phyloP scores from a whole-genome alignment of 2,113 vertebrate genomes.

The Megaceryle torquata region DNA sequence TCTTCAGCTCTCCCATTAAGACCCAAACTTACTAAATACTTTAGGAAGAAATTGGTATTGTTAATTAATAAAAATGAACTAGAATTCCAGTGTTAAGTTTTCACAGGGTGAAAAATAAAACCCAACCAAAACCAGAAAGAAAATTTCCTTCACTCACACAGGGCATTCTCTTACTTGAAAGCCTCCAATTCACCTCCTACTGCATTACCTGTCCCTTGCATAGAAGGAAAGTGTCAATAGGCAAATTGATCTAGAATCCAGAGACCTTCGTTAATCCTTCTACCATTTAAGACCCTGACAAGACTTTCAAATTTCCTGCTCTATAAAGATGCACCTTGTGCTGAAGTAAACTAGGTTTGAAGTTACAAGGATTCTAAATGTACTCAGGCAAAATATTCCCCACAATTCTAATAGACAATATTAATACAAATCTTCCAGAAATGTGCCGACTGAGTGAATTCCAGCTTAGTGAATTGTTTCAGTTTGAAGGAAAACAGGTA shows the following conservation, averaged over 20 bases:
- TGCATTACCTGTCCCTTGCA: neutral
- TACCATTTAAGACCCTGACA: neutral
- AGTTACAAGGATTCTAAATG: neutral
- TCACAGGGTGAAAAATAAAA: neutral
- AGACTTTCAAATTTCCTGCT: neutral
- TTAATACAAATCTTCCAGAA: neutral
- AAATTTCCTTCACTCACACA: neutral
- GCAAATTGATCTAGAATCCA: neutral
- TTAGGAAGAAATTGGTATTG: neutral
- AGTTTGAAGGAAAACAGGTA: neutral
- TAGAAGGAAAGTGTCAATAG: neutral
- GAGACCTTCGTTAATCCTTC: neutral
- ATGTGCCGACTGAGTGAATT: neutral
- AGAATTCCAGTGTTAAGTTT: neutral
- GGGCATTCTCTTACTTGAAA: neutral
- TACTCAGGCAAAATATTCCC: neutral
- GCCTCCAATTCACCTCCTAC: neutral
- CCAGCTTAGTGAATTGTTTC: neutral
- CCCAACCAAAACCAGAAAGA: neutral
- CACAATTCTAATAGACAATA: neutral
- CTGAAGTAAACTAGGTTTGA: neutral
- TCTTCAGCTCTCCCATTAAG: neutral
- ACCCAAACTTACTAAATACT: neutral
- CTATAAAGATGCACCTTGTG: neutral
- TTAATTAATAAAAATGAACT: neutral